Conservation (phyloP, 1,140 invertebrate genomes). For the Nilaparvata lugens region DNA sequence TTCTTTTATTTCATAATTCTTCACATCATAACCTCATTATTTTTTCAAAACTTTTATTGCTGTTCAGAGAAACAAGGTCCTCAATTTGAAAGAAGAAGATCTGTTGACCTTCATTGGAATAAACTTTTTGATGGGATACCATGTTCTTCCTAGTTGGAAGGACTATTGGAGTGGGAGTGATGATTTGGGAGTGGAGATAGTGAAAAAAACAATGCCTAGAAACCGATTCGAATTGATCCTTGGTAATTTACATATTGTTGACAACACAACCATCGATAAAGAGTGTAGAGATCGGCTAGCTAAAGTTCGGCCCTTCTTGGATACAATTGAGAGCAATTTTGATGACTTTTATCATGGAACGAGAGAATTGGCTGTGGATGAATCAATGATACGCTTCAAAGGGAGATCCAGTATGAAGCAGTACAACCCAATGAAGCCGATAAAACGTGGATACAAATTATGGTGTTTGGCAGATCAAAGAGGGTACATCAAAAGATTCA, state of each 20-base stretch:
- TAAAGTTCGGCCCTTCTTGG: no score
- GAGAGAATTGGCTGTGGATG: slow-evolving; percentile 1
- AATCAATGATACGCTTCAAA: slow-evolving; percentile 23
- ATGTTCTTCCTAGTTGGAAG: neutral
- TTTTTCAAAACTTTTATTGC: no score
- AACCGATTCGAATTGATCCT: neutral
- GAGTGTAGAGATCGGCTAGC: no score
- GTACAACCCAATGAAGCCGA: slow-evolving; percentile 31
- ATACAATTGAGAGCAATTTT: neutral
- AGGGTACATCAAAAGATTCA: slow-evolving; percentile 25
- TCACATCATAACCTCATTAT: neutral
- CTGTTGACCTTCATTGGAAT: neutral
- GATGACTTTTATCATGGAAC: slow-evolving; percentile 8
- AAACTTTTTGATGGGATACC: neutral
- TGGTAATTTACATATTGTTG: neutral
- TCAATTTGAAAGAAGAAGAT: no score
- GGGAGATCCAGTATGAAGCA: slow-evolving; percentile 28
- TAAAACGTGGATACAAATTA: slow-evolving; percentile 32
- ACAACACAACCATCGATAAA: no score
- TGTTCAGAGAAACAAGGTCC: neutral
- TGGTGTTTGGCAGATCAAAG: slow-evolving; percentile 26
- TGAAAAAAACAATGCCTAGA: neutral
- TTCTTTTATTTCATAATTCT: no score
- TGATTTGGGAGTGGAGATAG: neutral
- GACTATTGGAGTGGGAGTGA: neutral